Evolutionary conservation across 2,888 invertebrate genomes (phyloP).

Genomic region (Diarsia brunnea): DNA sequence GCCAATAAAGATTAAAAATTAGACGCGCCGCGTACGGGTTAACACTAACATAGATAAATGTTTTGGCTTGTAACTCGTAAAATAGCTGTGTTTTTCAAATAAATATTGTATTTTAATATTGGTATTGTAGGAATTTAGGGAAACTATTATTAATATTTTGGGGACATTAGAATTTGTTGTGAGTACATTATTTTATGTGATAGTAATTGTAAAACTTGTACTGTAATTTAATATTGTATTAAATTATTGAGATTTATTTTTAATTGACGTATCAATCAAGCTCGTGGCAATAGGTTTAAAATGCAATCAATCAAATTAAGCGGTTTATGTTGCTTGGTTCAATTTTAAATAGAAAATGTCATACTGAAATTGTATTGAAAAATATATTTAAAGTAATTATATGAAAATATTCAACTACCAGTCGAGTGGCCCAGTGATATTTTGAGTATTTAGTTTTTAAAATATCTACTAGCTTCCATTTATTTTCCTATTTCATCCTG

Average conservation of each 20-base stretch:
- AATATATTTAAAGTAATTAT: background rate
- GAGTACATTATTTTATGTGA: background rate
- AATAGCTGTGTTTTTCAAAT: slow-evolving; percentile 12
- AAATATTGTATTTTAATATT: slow-evolving; percentile 6
- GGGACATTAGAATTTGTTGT: background rate
- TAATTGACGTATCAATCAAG: slow-evolving; percentile 6
- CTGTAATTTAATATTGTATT: slow-evolving; percentile 7
- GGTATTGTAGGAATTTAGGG: slow-evolving; percentile 24
- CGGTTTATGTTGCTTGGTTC: too few species aligned
- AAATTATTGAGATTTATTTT: background rate
- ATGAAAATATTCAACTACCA: too few species aligned
- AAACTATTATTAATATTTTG: slow-evolving; percentile 4
- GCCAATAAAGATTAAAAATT: slow-evolving; percentile 74
- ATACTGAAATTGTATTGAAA: background rate
- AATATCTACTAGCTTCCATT: background rate
- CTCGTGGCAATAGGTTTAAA: background rate
- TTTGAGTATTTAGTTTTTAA: background rate
- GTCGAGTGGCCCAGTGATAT: background rate
- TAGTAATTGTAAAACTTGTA: background rate
- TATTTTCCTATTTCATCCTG: background rate
- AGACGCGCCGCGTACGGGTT: slow-evolving; percentile 36
- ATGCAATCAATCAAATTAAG: slow-evolving; percentile 4
- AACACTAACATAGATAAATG: slow-evolving; percentile 45
- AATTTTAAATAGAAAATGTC: background rate
- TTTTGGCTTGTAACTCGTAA: slow-evolving; percentile 20